Evolutionary conservation across 2,888 invertebrate genomes (phyloP), one percentile per base, ranked within the genome.

Genomic region (Dolichomitus sp.): DNA sequence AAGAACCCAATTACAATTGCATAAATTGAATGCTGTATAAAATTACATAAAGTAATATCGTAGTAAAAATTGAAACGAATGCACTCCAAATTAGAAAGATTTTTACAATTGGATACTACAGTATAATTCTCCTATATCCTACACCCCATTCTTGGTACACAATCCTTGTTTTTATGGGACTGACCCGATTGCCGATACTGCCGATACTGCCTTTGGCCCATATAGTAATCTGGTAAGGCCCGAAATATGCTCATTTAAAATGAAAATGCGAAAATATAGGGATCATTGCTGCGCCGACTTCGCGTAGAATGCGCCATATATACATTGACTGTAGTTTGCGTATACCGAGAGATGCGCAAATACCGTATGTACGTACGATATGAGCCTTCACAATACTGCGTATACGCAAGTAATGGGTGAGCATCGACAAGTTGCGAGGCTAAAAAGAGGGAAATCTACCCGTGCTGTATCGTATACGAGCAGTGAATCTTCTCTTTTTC

Each of bases 381-480:
- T 42, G 54, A 7, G 12, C n/a, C 30, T 45, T 9, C 12, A 17
- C 48, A 54, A 54, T 54, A 54, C 54, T 54, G 54, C 27, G 27
- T 52, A 42, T n/a, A 11, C 42, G 61, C 5, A 40, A 73, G 52
- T 23, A 42, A 52, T 59, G 61, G 19, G 19, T 52, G 61, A 68
- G 45, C 52, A 37, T 33, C 61, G 30, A 37, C 2, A 40, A 57
- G 65, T 48, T 14, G 27, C 59, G 50, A 17, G 45, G 42, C 66
- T 59, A 50, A 30, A 73, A 66, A 72, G 66, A 79, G 66, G 73
- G 50, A 72, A 72, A 78, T 54, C 30, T 23, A 37, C 63, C 61
- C 37, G 63, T 33, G 54, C 57, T 48, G 50, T 30, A 70, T 42
- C 68, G 30, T 63, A 54, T 74, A 37, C 50, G 33, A n/a, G 54